Evolutionary conservation across 2,797 vertebrate species (phyloP), one percentile per base, ranked within the genome.

Genomic region (Crenichthys baileyi): DNA sequence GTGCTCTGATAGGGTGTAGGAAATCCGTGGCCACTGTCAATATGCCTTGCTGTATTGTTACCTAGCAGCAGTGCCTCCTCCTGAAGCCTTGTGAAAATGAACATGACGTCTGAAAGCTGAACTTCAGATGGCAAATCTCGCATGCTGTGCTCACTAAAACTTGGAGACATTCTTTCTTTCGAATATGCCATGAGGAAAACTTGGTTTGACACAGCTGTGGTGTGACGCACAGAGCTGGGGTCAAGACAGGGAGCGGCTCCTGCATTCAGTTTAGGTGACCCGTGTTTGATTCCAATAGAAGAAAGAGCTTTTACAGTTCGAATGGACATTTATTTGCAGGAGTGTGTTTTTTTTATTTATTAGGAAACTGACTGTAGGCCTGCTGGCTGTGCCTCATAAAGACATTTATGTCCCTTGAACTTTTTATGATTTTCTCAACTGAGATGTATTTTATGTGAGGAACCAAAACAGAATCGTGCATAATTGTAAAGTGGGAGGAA

Each of bases 21-120:
- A 63, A 78, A 73, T 50, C 3, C 61, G 73, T 9, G 20, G 53
- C 24, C 22, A 4, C 46, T 75, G 75, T 87, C 86, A 83, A 65
- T 79, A 63, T 44, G 61, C 87, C 67, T 77, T 72, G 36, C 36
- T 68, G 68, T 87, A 82, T 79, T 70, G 82, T 90, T 79, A 81
- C 81, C 75, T 36, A 72, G 60, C 81, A 70, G 36, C 78, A 72
- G 29, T 78, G 58, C 82, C 67, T 79, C 24, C 36, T 83, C 73
- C 77, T 79, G 74, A 55, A 75, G 70, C 53, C 5, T 56, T 81
- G 78, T 83, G 84, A 79, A 36, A 87, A 89, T 73, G 44, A 65
- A n/a, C 44, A 24, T 63, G 84, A 88, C 15, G 31, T 82, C 75
- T 79, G 63, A 73, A 77, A 63, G 5, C 22, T 29, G 31, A 46